A percentile compares a stretch with the other conserved stretches of the same genome.
Evolutionary conservation across 2,888 invertebrate species (phyloP).

Genomic region (Trimorus sp.): DNA sequence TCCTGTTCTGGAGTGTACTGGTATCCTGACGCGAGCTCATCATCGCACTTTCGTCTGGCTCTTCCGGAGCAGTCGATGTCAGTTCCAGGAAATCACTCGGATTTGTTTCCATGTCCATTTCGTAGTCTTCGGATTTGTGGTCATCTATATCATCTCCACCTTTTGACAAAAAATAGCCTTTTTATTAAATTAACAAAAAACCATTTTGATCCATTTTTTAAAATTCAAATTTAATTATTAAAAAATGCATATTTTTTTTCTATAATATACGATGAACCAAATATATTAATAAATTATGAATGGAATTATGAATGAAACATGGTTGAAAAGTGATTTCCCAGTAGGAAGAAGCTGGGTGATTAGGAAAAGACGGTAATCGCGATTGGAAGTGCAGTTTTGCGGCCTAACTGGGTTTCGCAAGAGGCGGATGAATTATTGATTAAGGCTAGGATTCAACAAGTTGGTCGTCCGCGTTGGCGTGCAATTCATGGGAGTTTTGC

Average conservation of each 20-base stretch:
- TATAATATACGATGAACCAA: too few relatives aligned
- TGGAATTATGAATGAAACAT: too few relatives aligned
- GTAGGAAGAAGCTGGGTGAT: too few relatives aligned
- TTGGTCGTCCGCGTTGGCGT: conserved; percentile 49
- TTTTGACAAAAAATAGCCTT: conserved; percentile 7
- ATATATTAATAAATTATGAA: too few relatives aligned
- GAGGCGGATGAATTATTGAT: conserved; percentile 52
- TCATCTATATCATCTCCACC: conserved; percentile 75
- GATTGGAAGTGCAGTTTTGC: conserved; percentile 4
- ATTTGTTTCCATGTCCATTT: conserved; percentile 81
- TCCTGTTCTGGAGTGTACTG: conserved; percentile 64
- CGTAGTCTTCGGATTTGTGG: conserved; percentile 79
- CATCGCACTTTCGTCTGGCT: conserved; percentile 70
- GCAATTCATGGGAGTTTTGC: conserved; percentile 13
- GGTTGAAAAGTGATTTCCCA: too few relatives aligned
- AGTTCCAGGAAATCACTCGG: conserved; percentile 80
- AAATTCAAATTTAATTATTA: too few relatives aligned
- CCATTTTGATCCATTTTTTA: too few relatives aligned
- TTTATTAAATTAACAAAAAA: too few relatives aligned
- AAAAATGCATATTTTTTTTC: too few relatives aligned
- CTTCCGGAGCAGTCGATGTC: conserved; percentile 75
- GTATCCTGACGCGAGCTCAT: conserved; percentile 51
- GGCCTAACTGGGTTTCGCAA: conserved; percentile 32
- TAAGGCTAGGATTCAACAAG: conserved; percentile 40
- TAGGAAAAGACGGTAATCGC: not conserved